Base-by-base conservation (phyloP, 1,140 invertebrate species). In the Meloidogyne exigua region DNA sequence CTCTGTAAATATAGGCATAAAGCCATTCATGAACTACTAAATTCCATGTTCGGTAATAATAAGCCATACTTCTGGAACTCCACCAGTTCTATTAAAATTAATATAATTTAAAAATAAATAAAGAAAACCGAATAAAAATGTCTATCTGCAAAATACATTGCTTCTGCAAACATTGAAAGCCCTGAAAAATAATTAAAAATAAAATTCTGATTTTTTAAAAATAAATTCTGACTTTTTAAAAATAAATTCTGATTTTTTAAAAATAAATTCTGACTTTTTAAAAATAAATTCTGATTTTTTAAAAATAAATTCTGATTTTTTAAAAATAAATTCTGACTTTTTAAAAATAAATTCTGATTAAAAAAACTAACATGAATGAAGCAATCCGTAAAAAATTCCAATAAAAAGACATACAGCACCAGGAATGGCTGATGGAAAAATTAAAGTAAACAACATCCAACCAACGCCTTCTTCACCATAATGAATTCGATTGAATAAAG, bases 21-120 rank as follows among this genome's bases (percentile, higher is more conserved):
- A 98, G 89, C 94, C 94, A 98, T 79, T 95, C 93, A 85, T 81
- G 80, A 0, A 98, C 94, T 0, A 96, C 91, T 15, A 93, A 90
- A 87, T 98, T 98, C 95, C 95, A 98, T 10, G 92, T 93, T 21
- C 94, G 90, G 86, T 95, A 97, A 85, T 92, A 98, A 7, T 89
- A 90, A 0, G 91, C 91, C 86, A 92, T 96, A 1, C 91, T 91
- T 2, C 91, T 92, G 9, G 91, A 92, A 67, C 93, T 95, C 95
- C 95, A 98, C 95, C 95, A 98, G 83, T 96, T 94, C 92, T 94
- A 84, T 18, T 89, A 75, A 65, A 23, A 10, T 10, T 0, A 25
- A 15, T 1, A 7, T n/a, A 11, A 32, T 2, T 21, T n/a, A 10
- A 49, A 77, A 25, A 18, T 73, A 15, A 3, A 36, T 18, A 18